A percentile compares a stretch with the other conserved stretches of the same genome.
phyloP scores from a whole-genome alignment of 2,113 vertebrate species.

The Poecilia latipinna region DNA sequence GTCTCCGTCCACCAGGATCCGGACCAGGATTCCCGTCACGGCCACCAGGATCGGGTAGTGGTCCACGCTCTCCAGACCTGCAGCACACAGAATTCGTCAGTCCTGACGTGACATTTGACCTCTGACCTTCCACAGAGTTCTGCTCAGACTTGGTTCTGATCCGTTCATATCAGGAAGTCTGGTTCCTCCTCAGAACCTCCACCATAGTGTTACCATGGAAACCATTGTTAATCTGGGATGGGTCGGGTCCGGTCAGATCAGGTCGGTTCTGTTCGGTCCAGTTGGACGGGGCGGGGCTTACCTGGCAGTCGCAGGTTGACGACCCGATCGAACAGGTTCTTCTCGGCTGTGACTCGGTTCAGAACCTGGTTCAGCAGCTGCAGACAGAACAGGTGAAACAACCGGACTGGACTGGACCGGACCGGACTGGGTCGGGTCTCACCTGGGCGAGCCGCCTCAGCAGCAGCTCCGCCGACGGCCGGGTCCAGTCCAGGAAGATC shows the following conservation, averaged over 20 bases:
- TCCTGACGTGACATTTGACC: too few relatives aligned
- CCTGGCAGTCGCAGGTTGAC: slow-evolving; percentile 76
- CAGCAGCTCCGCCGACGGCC: slow-evolving; percentile 92
- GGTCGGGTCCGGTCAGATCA: too few relatives aligned
- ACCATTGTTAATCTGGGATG: too few relatives aligned
- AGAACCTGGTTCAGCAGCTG: slow-evolving; percentile 76
- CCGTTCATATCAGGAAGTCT: too few relatives aligned
- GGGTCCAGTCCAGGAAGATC: slow-evolving; percentile 94
- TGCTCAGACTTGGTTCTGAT: too few relatives aligned
- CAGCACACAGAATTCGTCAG: slow-evolving; percentile 66
- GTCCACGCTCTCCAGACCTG: slow-evolving; percentile 96
- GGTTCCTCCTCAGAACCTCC: too few relatives aligned
- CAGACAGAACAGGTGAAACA: neutral
- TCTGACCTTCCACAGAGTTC: too few relatives aligned
- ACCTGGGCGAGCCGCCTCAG: slow-evolving; percentile 95
- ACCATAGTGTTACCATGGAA: too few relatives aligned
- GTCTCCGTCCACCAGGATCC: slow-evolving; percentile 89
- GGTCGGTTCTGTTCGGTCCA: too few relatives aligned
- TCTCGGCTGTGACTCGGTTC: slow-evolving; percentile 75
- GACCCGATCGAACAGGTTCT: slow-evolving; percentile 75
- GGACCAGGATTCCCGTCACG: slow-evolving; percentile 94
- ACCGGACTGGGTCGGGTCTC: neutral
- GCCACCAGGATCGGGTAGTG: slow-evolving; percentile 98
- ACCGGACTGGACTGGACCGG: neutral
- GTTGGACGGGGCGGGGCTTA: slow-evolving; percentile 15